Base-by-base conservation (phyloP, 2,888 invertebrate species). In the Papilio elwesi region DNA sequence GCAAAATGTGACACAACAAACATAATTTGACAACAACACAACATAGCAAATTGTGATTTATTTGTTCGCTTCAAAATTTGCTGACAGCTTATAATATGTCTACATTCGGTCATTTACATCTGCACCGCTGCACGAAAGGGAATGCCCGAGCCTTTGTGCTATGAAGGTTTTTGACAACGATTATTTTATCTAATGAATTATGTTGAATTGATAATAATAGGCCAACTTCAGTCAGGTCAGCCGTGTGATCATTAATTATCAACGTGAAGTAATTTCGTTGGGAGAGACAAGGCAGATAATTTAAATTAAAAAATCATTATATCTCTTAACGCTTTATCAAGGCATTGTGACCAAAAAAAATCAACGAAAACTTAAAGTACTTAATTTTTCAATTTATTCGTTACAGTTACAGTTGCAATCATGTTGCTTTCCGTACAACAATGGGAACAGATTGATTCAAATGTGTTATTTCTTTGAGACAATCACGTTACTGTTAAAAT, bases 401-500 rank as follows among this genome's bases (percentile, higher is more conserved):
- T 12, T 12, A 49, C 11, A 12, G 6, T 49, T 49, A 13, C 11
- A 49, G 49, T 49, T 10, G 12, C 13, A 49, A 6, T 12, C n/a
- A 51, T 26, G 2, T 26, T 26, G 26, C 26, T 26, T 4, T 51
- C 51, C 13, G n/a, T 51, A 26, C 26, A 26, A 53, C 16, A 53
- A 53, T 53, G 13, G 4, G 53, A 53, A 53, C 11, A 26, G 11
- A 26, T 26, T 2, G 11, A 26, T n/a, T 55, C 55, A 11, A 26
- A 11, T 6, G 55, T 53, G 16, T 53, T 16, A 53, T 53, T 53
- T 53, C 53, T 16, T 53, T 53, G 16, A 10, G 15, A 10, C 11
- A 53, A n/a, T 51, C n/a, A 57, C 38, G 12, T 7, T 57, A 57
- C 57, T 57, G 57, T 57, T 38, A 57, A 57, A 57, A 49, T 68